Conservation (phyloP, 2,113 vertebrate genomes). For the Cheilinus undulatus region DNA sequence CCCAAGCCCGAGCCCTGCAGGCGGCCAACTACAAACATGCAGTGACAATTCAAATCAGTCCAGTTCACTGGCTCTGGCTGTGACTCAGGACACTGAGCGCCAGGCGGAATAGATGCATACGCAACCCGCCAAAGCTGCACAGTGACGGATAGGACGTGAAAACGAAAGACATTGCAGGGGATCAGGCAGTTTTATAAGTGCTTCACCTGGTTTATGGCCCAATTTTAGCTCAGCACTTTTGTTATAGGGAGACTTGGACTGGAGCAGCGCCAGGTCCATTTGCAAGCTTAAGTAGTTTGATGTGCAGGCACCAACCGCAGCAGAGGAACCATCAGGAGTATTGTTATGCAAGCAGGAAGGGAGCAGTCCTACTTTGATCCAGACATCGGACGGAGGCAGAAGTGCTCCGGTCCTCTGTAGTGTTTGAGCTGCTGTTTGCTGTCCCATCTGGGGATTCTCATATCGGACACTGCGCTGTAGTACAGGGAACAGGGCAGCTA, state of each 20-base stretch:
- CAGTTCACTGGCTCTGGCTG: slow-evolving; percentile 64
- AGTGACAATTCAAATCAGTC: slow-evolving; percentile 74
- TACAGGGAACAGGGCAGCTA: background rate
- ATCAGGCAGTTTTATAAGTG: slow-evolving; percentile 6
- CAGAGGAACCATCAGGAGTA: slow-evolving; percentile 58
- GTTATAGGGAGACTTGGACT: slow-evolving; percentile 39
- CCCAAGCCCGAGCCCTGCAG: slow-evolving; percentile 56
- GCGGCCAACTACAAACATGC: slow-evolving; percentile 61
- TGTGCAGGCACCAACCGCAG: slow-evolving; percentile 66
- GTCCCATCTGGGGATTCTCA: slow-evolving; percentile 24
- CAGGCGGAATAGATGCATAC: slow-evolving; percentile 56
- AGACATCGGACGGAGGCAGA: slow-evolving; percentile 48
- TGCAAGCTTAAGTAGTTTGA: slow-evolving; percentile 69
- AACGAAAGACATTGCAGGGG: background rate
- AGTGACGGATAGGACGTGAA: slow-evolving; percentile 14
- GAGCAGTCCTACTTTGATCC: slow-evolving; percentile 67
- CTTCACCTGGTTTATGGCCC: slow-evolving; percentile 46
- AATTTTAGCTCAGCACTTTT: slow-evolving; percentile 58
- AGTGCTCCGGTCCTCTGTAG: slow-evolving; percentile 38
- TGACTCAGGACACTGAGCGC: slow-evolving; percentile 63
- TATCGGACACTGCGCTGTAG: background rate
- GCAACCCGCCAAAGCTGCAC: slow-evolving; percentile 29
- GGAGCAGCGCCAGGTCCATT: slow-evolving; percentile 77
- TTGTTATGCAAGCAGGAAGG: slow-evolving; percentile 76
- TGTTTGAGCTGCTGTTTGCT: slow-evolving; percentile 31